Evolutionary conservation across 2,797 vertebrate genomes (phyloP).

Genomic region (Pristis pectinata): DNA sequence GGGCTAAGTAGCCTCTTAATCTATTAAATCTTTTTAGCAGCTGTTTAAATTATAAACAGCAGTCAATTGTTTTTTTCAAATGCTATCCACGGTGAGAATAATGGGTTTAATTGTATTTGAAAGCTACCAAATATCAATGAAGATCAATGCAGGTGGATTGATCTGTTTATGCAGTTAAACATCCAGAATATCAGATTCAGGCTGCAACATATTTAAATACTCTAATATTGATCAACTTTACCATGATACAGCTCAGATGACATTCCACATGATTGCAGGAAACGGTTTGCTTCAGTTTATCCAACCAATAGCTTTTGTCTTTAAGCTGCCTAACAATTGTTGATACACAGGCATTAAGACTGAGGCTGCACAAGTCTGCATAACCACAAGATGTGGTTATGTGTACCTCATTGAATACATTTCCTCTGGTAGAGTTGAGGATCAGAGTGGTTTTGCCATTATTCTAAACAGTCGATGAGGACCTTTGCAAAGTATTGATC

Average conservation of each 20-base stretch:
- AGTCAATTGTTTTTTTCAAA: slow-evolving; percentile 59
- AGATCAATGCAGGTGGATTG: slow-evolving; percentile 65
- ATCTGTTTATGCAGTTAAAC: slow-evolving; percentile 71
- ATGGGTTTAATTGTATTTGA: slow-evolving; percentile 77
- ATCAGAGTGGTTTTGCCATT: neutral
- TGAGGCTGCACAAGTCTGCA: neutral
- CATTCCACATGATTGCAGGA: slow-evolving; percentile 67
- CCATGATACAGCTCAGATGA: slow-evolving; percentile 71
- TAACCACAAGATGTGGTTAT: neutral
- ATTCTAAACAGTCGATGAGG: neutral
- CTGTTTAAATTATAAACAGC: slow-evolving; percentile 56
- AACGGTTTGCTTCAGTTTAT: slow-evolving; percentile 53
- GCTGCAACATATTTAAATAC: slow-evolving; percentile 78
- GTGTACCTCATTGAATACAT: neutral
- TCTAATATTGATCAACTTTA: slow-evolving; percentile 71
- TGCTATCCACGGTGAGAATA: slow-evolving; percentile 54
- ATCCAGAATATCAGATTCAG: slow-evolving; percentile 74
- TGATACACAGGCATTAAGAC: slow-evolving; percentile 23
- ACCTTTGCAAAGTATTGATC: neutral
- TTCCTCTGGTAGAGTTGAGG: neutral
- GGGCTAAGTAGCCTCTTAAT: slow-evolving; percentile 51
- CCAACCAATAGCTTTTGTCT: slow-evolving; percentile 46
- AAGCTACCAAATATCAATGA: slow-evolving; percentile 70
- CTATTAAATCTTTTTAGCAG: slow-evolving; percentile 55
- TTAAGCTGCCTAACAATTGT: slow-evolving; percentile 40